A percentile compares a stretch with the other conserved stretches of the same genome.
Conservation (phyloP, 2,113 vertebrate genomes). For the Numenius arquata region DNA sequence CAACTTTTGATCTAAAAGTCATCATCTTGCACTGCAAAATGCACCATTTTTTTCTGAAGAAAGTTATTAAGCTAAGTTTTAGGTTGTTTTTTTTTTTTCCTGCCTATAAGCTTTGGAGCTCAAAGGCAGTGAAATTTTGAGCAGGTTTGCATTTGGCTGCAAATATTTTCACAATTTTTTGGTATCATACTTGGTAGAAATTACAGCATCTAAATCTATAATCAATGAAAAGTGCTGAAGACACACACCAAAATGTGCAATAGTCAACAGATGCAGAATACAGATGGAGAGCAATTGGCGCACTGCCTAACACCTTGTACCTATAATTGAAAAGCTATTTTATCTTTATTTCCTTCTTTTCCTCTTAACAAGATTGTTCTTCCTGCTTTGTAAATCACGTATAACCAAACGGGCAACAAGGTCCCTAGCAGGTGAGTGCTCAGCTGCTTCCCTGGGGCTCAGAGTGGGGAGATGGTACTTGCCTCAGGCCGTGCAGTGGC, state of each 20-base stretch:
- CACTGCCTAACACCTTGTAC: not conserved
- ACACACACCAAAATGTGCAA: not conserved
- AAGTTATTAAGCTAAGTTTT: not conserved
- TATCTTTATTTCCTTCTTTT: constrained; percentile 30
- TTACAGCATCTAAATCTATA: not conserved
- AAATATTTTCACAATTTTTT: constrained; percentile 26
- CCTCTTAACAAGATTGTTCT: constrained; percentile 29
- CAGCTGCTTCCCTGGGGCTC: not conserved
- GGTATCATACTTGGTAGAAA: not conserved
- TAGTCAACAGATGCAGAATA: constrained; percentile 30
- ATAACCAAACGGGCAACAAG: not conserved
- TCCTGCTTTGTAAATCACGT: not conserved
- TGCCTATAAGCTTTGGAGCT: not conserved
- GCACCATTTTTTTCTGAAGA: not conserved
- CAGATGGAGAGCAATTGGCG: not conserved
- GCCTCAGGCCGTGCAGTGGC: rapidly evolving
- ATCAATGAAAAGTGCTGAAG: constrained; percentile 25
- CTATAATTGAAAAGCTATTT: constrained; percentile 36
- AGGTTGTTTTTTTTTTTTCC: not conserved
- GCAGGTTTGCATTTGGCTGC: not conserved
- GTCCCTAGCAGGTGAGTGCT: not conserved
- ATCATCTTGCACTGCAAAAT: not conserved
- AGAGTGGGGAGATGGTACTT: not conserved
- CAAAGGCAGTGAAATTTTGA: not conserved
- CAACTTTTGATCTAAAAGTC: not conserved